Conservation (phyloP, 1,140 invertebrate genomes). For the Babylonia areolata region DNA sequence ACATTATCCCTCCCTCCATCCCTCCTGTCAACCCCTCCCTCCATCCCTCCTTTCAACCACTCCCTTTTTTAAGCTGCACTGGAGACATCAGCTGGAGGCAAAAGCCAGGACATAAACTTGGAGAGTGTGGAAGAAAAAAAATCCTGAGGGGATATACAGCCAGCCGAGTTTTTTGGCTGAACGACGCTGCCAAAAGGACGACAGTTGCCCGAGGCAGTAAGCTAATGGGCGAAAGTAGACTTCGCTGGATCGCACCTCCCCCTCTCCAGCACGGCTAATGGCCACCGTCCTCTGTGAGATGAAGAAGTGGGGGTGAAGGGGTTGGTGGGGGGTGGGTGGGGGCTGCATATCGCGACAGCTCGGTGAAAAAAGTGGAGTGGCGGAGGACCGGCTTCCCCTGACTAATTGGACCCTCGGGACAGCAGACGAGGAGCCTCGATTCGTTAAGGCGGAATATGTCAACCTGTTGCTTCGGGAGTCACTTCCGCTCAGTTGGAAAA, state of each 20-base stretch:
- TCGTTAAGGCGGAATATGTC: constrained; percentile 11
- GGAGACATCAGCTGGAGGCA: too few relatives aligned
- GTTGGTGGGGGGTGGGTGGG: not conserved
- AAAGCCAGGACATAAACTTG: too few relatives aligned
- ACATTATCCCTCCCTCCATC: too few relatives aligned
- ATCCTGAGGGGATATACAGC: too few relatives aligned
- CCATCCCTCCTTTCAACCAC: too few relatives aligned
- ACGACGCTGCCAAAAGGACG: not conserved
- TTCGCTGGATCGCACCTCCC: not conserved
- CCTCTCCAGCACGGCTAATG: not conserved
- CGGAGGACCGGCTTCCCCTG: not conserved
- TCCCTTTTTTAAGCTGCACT: too few relatives aligned
- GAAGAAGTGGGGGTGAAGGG: not conserved
- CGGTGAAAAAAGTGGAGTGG: not conserved
- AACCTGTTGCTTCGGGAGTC: not conserved
- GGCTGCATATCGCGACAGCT: not conserved
- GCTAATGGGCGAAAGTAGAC: not conserved
- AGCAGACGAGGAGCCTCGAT: not conserved
- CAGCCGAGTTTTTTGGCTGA: too few relatives aligned
- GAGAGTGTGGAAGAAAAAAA: too few relatives aligned
- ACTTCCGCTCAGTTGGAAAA: not conserved
- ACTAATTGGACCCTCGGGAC: not conserved
- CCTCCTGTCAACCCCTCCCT: too few relatives aligned
- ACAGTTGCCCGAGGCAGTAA: not conserved
- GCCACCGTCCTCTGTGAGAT: not conserved